phyloP scores from a whole-genome alignment of 2,113 vertebrate genomes.

The Dolichallabes microphthalmus region DNA sequence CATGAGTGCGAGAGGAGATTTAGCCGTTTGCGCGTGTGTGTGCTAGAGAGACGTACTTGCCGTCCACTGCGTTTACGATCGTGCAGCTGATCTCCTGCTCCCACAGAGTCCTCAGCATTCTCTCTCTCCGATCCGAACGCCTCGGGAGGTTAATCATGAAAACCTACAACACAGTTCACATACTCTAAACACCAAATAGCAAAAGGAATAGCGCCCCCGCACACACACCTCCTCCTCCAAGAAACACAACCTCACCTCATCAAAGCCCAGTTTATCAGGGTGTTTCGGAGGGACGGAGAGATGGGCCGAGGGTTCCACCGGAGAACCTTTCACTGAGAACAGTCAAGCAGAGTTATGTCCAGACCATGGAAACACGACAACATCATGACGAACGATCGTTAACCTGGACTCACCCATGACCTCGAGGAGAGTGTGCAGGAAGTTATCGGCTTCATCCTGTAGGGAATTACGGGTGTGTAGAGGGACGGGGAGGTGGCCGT shows the following conservation, averaged over 20 bases:
- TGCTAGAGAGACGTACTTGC: constrained; percentile 73
- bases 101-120: constrained; percentile 80
- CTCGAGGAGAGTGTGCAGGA: constrained; percentile 83
- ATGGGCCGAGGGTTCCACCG: constrained; percentile 73
- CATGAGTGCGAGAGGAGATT: background rate
- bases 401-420: constrained; percentile 80
- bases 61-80: constrained; percentile 84
- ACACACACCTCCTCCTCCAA: background rate
- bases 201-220: background rate
- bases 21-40: background rate
- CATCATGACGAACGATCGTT: background rate
- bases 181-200: background rate
- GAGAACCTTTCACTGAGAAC: constrained; percentile 75
- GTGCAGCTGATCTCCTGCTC: constrained; percentile 80
- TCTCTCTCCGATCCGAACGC: constrained; percentile 77
- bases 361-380: too few relatives aligned
- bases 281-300: constrained; percentile 70
- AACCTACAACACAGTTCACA: constrained; percentile 66
- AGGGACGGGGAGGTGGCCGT: constrained; percentile 81
- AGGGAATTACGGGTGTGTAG: constrained; percentile 76
- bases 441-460: constrained; percentile 82
- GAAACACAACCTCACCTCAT: constrained; percentile 73
- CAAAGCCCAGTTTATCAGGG: constrained; percentile 83
- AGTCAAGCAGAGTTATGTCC: background rate
- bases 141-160: constrained; percentile 89